These are phyloP conservation scores for Engraulis encrasicolus DNA, from an alignment of 2,113 vertebrate species.

Conservation along the genomic window DNA sequence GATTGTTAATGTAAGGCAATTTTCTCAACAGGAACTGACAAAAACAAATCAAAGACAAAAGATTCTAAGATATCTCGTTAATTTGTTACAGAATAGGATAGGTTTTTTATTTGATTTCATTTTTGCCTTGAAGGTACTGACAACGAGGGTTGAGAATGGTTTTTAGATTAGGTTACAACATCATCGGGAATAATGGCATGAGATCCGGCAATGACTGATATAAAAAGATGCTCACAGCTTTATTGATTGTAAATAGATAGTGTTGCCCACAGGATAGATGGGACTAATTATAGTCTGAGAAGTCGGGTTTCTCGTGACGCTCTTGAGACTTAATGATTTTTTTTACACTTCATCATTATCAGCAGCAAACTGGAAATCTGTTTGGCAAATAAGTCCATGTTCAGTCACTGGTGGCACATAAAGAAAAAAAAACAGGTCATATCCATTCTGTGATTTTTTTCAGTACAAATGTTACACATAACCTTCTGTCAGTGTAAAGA, in stretches of 20 bases:
- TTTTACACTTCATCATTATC: neutral
- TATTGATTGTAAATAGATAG: conserved; percentile 23
- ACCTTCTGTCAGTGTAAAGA: neutral
- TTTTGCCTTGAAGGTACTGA: conserved; percentile 11
- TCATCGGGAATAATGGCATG: conserved; percentile 12
- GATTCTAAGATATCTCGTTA: neutral
- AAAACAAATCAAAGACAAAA: neutral
- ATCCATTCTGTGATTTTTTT: neutral
- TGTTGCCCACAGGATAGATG: neutral
- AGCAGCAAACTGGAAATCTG: neutral
- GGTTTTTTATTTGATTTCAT: too few relatives aligned
- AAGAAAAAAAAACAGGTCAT: neutral
- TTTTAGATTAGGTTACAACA: conserved; percentile 13
- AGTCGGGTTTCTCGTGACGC: neutral
- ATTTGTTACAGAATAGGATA: conserved; percentile 5
- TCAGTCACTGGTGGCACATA: neutral
- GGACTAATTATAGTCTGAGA: neutral
- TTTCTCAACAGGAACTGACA: neutral
- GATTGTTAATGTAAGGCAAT: conserved; percentile 8
- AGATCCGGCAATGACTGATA: conserved; percentile 15
- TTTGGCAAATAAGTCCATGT: neutral
- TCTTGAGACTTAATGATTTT: neutral
- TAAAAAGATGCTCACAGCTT: conserved; percentile 18
- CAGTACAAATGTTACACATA: neutral
- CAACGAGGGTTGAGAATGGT: neutral